phyloP scores from a whole-genome alignment of 2,113 vertebrate species.

The Tenebrosternarchus preto region DNA sequence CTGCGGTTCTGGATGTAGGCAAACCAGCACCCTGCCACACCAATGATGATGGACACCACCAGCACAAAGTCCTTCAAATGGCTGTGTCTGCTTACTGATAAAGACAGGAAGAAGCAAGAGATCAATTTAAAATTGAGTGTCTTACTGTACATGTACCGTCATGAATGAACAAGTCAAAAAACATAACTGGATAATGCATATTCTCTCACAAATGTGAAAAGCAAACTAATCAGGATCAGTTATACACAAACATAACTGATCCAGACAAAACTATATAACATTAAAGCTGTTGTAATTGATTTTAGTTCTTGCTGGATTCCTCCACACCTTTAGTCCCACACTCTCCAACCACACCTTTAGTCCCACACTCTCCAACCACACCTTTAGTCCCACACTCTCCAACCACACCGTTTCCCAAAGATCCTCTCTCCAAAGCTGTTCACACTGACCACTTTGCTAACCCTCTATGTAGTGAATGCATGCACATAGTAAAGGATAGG shows the following conservation, averaged over 20 bases:
- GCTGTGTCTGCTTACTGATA: conserved; percentile 77
- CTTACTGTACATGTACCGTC: neutral
- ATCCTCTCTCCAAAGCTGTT: too few species aligned
- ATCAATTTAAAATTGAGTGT: neutral
- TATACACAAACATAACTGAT: neutral
- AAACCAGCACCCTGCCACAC: conserved; percentile 91
- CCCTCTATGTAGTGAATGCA: too few species aligned
- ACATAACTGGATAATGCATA: neutral
- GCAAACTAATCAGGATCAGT: too few species aligned
- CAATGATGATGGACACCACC: conserved; percentile 86
- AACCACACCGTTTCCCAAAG: too few species aligned
- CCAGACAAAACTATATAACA: neutral
- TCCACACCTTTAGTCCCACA: too few species aligned
- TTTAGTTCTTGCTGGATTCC: too few species aligned
- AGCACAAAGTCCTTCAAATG: conserved; percentile 90
- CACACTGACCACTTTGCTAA: too few species aligned
- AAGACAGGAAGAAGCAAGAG: neutral
- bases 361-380: too few species aligned
- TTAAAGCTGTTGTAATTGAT: neutral
- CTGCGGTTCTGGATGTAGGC: conserved; percentile 89
- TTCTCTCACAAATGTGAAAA: neutral
- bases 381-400: too few species aligned
- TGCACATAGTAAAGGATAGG: too few species aligned
- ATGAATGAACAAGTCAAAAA: neutral
- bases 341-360: too few species aligned